Base-by-base conservation (phyloP, 2,113 vertebrate genomes). In the Caracal caracal region DNA sequence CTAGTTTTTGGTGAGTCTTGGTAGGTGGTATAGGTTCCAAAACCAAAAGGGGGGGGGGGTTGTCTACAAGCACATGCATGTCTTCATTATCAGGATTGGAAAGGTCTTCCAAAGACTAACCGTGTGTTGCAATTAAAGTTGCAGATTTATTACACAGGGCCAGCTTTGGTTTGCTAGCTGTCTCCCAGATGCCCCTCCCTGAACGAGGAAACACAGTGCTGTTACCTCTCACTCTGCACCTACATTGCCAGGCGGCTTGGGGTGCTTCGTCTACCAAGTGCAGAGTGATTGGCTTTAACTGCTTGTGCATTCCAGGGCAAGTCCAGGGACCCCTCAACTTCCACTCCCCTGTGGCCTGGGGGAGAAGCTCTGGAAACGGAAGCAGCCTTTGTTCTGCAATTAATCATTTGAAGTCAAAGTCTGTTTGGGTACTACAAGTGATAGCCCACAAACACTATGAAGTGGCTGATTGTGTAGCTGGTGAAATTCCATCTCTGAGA, bases 381-480 rank as follows among this genome's bases (percentile, higher is more conserved):
- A 97, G 94, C n/a, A 3, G 96, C 16, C 93, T 97, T 94, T 97
- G 95, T 98, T 97, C 86, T 96, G 89, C 92, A 81, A 88, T 98
- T 96, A 98, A 98, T 98, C 97, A 98, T 94, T 88, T 78, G 43
- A 95, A 97, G 96, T 96, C 96, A 97, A 59, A 94, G 80, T 93
- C 37, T 97, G 88, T 97, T 97, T 98, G 93, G 86, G 83, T 93
- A 79, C 80, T 95, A 71, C 76, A 81, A 92, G 86, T 47, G 90
- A 97, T 96, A 94, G 61, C 78, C 75, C 92, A 51, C 65, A 51
- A 81, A 96, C 95, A 75, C 79, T 94, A 63, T 61, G 16, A 92
- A 96, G 94, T 81, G 92, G 53, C 80, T 96, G 75, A 80, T 88
- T 63, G 71, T 85, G 86, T 84, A 53, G 84, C 83, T 93, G 93